Base-by-base conservation (phyloP, 1,140 invertebrate species). In the Rhynchophorus ferrugineus region DNA sequence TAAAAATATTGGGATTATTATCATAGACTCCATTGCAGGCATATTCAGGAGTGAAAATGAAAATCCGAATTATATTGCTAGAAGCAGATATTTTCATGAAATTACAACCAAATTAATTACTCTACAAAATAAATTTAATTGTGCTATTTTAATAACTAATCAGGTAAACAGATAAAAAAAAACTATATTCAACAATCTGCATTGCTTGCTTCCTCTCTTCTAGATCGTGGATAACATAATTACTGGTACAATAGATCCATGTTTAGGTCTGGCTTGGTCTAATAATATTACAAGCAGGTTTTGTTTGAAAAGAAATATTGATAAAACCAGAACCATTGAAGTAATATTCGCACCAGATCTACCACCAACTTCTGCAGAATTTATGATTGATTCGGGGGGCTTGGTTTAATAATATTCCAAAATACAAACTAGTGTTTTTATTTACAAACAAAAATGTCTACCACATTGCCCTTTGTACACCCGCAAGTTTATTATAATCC, bases 391-490 rank as follows among this genome's bases (percentile, higher is more conserved):
- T 13, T 8, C 21, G 9, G 36, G 39, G 11, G 50, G 50, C 1
- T 18, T 53, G 13, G 9, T 5, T 36, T 20, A 47, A 29, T 45
- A 38, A 38, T 13, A 17, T 5, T 3, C 6, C 6, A 42, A 42
- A 42, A 6, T 42, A 8, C 14, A 13, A 42, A 19, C n/a, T 6
- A 3, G 18, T 42, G 19, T 6, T 42, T 13, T 13, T 17, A 42
- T 42, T 17, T 20, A 9, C 5, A 36, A 18, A 2, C 13, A 14
- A 38, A 44, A 44, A 17, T 44, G 48, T 56, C 56, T 73, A 84
- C 91, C 91, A 96, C 72, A 88, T 86, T 16, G 91, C 89, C 69
- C 91, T 75, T 70, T 91, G 89, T 1, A 93, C 78, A 35, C 91
- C 91, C 36, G 85, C 78, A 11, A 96, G 65, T 73, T 88, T 85